Evolutionary conservation across 1,140 invertebrate genomes (phyloP).

Genomic region (Globodera rostochiensis): DNA sequence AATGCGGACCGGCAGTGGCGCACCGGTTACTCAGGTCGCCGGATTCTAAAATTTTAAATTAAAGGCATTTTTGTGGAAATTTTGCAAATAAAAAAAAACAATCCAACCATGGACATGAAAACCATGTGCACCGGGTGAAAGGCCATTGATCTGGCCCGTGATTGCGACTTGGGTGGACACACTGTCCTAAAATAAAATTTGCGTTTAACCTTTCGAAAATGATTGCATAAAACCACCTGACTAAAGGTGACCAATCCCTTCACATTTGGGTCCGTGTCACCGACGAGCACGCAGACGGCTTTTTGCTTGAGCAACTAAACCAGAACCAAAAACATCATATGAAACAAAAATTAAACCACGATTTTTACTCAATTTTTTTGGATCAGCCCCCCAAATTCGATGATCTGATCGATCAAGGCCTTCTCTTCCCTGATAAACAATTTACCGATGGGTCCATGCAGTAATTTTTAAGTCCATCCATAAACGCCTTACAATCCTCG

Average conservation of each 20-base stretch:
- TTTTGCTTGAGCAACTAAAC: neutral
- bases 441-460: too few species aligned
- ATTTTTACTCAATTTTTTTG: too few species aligned
- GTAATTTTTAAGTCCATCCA: too few species aligned
- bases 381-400: too few species aligned
- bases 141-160: constrained; percentile 75
- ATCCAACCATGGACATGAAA: constrained; percentile 83
- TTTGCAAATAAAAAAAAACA: neutral
- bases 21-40: constrained; percentile 95
- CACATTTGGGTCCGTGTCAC: neutral
- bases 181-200: constrained; percentile 17
- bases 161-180: constrained; percentile 65
- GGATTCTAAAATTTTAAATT: constrained; percentile 6
- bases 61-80: too few species aligned
- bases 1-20: constrained; percentile 90
- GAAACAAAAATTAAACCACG: too few species aligned
- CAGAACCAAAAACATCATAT: too few species aligned
- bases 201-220: too few species aligned
- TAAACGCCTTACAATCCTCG: too few species aligned
- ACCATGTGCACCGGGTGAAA: constrained; percentile 78
- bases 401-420: too few species aligned
- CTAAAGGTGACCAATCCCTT: neutral
- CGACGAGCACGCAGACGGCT: neutral
- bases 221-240: neutral
- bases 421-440: too few species aligned